Base-by-base conservation (phyloP, 2,797 vertebrate genomes). In the Urosaurus nigricauda region DNA sequence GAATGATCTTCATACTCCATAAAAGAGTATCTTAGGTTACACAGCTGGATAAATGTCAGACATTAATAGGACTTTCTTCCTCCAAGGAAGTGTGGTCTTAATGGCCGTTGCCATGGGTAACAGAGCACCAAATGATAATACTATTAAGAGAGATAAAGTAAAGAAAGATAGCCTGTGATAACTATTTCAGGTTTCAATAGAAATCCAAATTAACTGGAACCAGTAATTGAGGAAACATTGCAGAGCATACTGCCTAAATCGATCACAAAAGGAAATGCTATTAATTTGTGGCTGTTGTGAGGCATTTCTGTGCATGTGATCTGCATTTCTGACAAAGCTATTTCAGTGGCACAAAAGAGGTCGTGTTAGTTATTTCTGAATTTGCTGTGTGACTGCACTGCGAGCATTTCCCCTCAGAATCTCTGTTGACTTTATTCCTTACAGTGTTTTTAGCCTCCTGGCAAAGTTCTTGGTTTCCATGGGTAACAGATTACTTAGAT, bases 181-280 rank as follows among this genome's bases (percentile, higher is more conserved):
- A 90, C 90, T 88, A 87, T 95, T 91, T 87, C 93, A 90, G 91
- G 40, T 91, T 95, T 0, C 29, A 93, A 93, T 94, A 91, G 0
- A 2, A 74, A 88, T 95, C 94, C 93, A 95, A 93, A 95, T 96
- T 92, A 96, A 94, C 91, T 93, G 85, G 68, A 83, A 89, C 88
- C 90, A 96, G 93, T 95, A 96, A 96, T 93, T 95, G 94, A 91
- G 89, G 93, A 89, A n/a, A 82, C 19, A 90, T 51, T 21, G 79
- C 1, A 40, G 32, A 32, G 60, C 17, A 51, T 78, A 32, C 85
- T 75, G 90, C 91, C 53, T 92, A 90, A 81, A 74, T 68, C 35
- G 51, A 83, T 95, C 79, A 93, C 91, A 93, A 92, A 93, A 92
- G 90, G 83, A 94, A 95, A 90, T 74, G 87, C 79, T 92, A 92